phyloP scores from a whole-genome alignment of 2,888 invertebrate species.

The Incurvaria masculella region DNA sequence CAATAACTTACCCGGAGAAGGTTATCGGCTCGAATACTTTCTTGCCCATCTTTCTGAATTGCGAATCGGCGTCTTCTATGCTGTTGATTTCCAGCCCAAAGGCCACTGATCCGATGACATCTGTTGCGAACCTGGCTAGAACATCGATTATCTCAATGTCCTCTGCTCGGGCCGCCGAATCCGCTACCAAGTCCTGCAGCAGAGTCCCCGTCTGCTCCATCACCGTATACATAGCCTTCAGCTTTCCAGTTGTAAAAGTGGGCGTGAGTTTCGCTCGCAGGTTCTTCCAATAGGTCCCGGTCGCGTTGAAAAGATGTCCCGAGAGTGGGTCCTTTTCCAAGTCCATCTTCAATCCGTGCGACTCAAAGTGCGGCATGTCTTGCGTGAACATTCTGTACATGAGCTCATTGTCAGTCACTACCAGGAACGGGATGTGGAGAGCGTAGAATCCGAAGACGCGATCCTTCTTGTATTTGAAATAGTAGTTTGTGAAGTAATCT shows the following conservation, averaged over 20 bases:
- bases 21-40: slow-evolving; percentile 17
- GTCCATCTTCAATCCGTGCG: neutral
- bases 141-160: slow-evolving; percentile 36
- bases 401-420: neutral
- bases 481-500: neutral
- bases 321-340: slow-evolving; percentile 3
- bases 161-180: slow-evolving; percentile 8
- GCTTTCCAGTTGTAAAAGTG: slow-evolving; percentile 9
- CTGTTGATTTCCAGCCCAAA: slow-evolving; percentile 45
- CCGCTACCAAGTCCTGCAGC: slow-evolving; percentile 11
- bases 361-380: neutral
- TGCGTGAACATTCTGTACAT: neutral
- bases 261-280: slow-evolving; percentile 10
- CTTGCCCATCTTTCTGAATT: slow-evolving; percentile 26
- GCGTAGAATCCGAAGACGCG: neutral
- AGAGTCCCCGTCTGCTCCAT: slow-evolving; percentile 4
- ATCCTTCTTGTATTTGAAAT: neutral
- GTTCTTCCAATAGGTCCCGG: slow-evolving; percentile 9
- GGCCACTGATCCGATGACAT: slow-evolving; percentile 44
- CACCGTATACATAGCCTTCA: slow-evolving; percentile 9
- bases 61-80: slow-evolving; percentile 28
- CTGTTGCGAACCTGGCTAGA: slow-evolving; percentile 38
- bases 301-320: slow-evolving; percentile 7
- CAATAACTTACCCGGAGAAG: slow-evolving; percentile 8
- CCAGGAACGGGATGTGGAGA: neutral